Conservation (phyloP, 2,797 vertebrate genomes). For the Dicrostonyx torquatus region DNA sequence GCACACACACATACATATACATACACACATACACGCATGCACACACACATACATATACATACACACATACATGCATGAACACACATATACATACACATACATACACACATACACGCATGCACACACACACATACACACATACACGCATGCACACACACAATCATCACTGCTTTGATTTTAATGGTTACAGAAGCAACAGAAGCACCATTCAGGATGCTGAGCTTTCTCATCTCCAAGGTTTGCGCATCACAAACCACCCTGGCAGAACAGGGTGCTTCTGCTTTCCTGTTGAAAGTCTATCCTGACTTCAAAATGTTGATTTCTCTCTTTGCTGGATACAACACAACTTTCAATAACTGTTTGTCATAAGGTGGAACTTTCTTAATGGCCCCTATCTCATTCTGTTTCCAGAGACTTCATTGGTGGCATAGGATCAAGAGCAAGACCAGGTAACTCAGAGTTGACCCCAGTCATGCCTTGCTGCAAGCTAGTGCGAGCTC, state of each 20-base stretch:
- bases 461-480: background rate
- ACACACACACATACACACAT: background rate
- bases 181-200: background rate
- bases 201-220: background rate
- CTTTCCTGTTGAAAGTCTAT: background rate
- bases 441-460: conserved; percentile 87
- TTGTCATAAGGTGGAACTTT: background rate
- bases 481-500: conserved; percentile 42
- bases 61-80: background rate
- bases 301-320: background rate
- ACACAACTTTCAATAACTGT: background rate
- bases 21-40: background rate
- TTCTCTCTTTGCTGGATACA: background rate
- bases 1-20: background rate
- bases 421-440: conserved; percentile 84
- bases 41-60: too few species aligned
- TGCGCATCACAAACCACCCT: background rate
- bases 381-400: conserved; percentile 1
- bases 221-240: background rate
- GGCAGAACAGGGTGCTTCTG: background rate
- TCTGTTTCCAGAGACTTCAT: conserved; percentile 77
- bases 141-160: background rate
- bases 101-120: background rate
- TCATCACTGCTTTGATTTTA: background rate
- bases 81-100: background rate